phyloP scores from a whole-genome alignment of 2,113 vertebrate genomes.

The Melanerpes formicivorus region DNA sequence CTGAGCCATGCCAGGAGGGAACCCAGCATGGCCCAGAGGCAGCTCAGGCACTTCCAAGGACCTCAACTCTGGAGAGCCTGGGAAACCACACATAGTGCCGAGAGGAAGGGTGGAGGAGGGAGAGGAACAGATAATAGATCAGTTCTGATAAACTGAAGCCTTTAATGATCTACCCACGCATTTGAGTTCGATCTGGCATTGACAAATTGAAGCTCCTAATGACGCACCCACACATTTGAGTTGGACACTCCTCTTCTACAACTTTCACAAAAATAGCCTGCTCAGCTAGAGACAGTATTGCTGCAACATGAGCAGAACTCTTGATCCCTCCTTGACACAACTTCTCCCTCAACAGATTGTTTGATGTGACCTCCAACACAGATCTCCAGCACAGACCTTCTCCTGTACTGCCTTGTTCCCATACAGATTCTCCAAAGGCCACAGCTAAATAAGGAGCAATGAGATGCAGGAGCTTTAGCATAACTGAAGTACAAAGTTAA shows the following conservation, averaged over 20 bases:
- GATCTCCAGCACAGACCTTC: background rate
- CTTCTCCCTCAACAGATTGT: background rate
- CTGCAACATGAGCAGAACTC: background rate
- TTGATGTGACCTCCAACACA: background rate
- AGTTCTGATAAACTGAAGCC: constrained; percentile 58
- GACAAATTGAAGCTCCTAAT: constrained; percentile 69
- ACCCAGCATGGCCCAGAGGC: background rate
- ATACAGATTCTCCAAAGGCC: background rate
- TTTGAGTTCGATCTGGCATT: constrained; percentile 63
- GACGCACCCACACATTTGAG: constrained; percentile 52
- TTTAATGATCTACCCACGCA: constrained; percentile 70
- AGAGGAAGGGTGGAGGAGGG: constrained; percentile 21
- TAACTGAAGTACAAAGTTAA: constrained; percentile 48
- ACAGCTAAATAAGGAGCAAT: background rate
- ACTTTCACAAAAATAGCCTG: constrained; percentile 40
- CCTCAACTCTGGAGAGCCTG: background rate
- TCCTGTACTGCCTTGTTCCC: background rate
- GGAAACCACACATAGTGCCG: background rate
- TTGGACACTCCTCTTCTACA: constrained; percentile 58
- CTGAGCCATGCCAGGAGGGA: background rate
- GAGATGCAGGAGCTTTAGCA: constrained; percentile 16
- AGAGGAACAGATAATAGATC: constrained; percentile 37
- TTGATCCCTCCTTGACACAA: background rate
- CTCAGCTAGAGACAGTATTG: background rate
- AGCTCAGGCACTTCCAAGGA: background rate